Base-by-base conservation (phyloP, 2,113 vertebrate species). In the Nicator chloris region DNA sequence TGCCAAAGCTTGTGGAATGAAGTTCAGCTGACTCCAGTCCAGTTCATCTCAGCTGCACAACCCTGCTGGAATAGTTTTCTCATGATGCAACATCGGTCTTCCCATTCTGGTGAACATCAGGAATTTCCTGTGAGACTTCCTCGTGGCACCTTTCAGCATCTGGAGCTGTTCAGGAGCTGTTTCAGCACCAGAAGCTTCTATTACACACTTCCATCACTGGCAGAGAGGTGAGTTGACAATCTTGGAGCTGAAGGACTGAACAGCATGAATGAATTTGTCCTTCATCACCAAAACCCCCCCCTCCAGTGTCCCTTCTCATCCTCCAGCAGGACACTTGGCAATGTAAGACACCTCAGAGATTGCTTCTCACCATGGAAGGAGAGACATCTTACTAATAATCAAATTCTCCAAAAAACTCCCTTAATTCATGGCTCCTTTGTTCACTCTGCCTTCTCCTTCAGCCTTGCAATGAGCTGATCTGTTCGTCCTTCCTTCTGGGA, bases 81-180 rank as follows among this genome's bases (percentile, higher is more conserved):
- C 19, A 2, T 12, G 40, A 6, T 64, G 35, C 33, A 63, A 2
- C 7, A 35, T 60, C 44, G 51, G 24, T 22, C n/a, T 61, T 70
- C 9, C 20, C 0, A 0, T 69, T 33, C 57, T 61, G 9, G 19
- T 53, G 39, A 82, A 31, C 44, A 21, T 7, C n/a, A 42, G n/a
- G 19, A 66, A 39, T 63, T 70, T 82, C 68, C 69, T 81, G 2
- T 54, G 12, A 39, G 12, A 42, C 31, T 59, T 73, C 66, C 31
- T 40, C 4, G 39, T 30, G 39, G 78, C 69, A 59, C 44, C 49
- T 78, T 89, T 70, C 72, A 78, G 39, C 71, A 37, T 44, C 79
- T 60, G 57, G 3, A 42, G 23, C 71, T 85, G 30, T 28, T 70
- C 47, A 49, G 60, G 35, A 79, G 57, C 47, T 93, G 39, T 28